Evolutionary conservation across 2,113 vertebrate species (phyloP).

Genomic region (Hydrochoerus hydrochaeris): DNA sequence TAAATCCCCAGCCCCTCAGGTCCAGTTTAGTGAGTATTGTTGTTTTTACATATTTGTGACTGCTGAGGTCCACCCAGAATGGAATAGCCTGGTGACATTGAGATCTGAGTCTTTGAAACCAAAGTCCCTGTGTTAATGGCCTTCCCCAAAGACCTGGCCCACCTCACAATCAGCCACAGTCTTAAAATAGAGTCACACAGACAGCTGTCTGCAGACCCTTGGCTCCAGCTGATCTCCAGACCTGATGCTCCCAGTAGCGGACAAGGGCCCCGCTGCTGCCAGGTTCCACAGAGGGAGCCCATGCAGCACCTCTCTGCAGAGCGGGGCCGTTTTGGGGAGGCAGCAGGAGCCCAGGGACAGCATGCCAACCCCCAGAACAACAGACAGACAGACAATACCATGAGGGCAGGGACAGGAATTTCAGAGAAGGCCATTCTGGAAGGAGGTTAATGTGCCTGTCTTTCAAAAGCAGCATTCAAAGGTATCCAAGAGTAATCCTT

Average conservation of each 20-base stretch:
- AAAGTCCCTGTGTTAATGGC: neutral
- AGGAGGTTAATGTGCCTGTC: neutral
- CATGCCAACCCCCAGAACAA: neutral
- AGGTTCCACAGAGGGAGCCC: neutral
- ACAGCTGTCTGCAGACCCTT: neutral
- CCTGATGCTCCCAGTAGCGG: neutral
- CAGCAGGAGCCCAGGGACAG: neutral
- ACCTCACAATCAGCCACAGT: neutral
- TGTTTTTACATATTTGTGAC: neutral
- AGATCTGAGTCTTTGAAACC: neutral
- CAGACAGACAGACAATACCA: neutral
- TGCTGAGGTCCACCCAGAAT: neutral
- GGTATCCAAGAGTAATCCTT: neutral
- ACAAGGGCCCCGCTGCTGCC: neutral
- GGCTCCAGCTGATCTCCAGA: neutral
- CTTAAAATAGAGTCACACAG: constrained; percentile 44
- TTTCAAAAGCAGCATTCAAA: neutral
- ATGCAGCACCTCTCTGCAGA: neutral
- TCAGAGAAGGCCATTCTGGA: neutral
- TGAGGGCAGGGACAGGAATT: neutral
- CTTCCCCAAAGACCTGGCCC: neutral
- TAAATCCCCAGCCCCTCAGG: too few species aligned
- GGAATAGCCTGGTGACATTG: neutral
- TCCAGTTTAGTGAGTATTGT: too few species aligned
- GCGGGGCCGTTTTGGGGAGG: neutral